These are phyloP conservation scores for Prietella phreatophila DNA, from an alignment of 2,113 vertebrate species.

Conservation along the genomic window DNA sequence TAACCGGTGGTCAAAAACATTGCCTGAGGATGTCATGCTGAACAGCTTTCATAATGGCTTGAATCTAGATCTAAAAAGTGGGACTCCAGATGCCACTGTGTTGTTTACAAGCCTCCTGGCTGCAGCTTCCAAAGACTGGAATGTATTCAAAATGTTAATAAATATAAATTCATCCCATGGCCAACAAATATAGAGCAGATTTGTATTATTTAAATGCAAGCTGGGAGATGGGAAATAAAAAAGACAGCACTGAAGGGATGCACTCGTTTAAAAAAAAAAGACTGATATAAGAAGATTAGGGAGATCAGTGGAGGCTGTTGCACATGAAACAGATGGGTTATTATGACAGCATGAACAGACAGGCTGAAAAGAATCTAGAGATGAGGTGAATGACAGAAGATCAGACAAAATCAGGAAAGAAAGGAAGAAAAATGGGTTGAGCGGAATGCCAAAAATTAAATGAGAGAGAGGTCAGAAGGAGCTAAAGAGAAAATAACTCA, in stretches of 20 bases:
- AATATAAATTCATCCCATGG: conserved; percentile 69
- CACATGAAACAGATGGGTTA: conserved; percentile 48
- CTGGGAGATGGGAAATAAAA: conserved; percentile 51
- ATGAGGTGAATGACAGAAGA: conserved; percentile 28
- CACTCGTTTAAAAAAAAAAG: conserved; percentile 59
- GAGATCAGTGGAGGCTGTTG: conserved; percentile 62
- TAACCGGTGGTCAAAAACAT: conserved; percentile 35
- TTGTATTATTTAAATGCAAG: conserved; percentile 78
- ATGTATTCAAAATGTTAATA: conserved; percentile 74
- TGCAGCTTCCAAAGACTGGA: conserved; percentile 73
- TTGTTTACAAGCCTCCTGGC: conserved; percentile 67
- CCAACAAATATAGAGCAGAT: conserved; percentile 75
- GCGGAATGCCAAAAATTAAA: neutral
- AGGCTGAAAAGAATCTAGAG: conserved; percentile 10
- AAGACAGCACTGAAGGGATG: conserved; percentile 36
- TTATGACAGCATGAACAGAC: conserved; percentile 24
- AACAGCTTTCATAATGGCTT: conserved; percentile 41
- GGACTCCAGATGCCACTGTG: conserved; percentile 70
- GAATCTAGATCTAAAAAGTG: conserved; percentile 65
- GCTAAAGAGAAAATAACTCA: neutral
- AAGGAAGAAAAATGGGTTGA: neutral
- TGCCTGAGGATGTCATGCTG: conserved; percentile 47
- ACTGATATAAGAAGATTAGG: conserved; percentile 74
- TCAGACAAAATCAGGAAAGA: neutral
- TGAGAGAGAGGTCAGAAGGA: neutral